Conservation (phyloP, 2,888 invertebrate genomes). For the Noctua janthina region DNA sequence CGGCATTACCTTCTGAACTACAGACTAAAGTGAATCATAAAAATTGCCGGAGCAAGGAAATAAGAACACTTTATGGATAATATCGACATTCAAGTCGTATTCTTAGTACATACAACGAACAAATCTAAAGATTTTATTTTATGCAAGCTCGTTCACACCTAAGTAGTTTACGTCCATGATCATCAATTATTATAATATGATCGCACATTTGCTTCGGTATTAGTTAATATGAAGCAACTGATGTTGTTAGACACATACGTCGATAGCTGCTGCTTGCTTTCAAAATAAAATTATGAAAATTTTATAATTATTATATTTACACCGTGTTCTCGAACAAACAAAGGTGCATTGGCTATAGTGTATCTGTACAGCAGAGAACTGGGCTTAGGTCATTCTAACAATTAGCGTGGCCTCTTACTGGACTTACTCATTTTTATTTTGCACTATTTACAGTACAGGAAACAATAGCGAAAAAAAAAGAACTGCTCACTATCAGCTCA, state of each 20-base stretch:
- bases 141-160: slow-evolving; percentile 25
- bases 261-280: slow-evolving; percentile 5
- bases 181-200: slow-evolving; percentile 30
- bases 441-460: neutral
- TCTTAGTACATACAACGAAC: slow-evolving; percentile 18
- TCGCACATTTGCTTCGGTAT: slow-evolving; percentile 18
- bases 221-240: slow-evolving; percentile 17
- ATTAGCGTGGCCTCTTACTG: neutral
- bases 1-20: slow-evolving; percentile 13
- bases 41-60: slow-evolving; percentile 43
- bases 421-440: neutral
- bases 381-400: neutral
- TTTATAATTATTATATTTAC: too few relatives aligned
- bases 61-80: slow-evolving; percentile 34
- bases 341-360: neutral
- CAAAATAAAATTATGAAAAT: neutral
- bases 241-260: slow-evolving; percentile 19
- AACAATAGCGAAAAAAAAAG: slow-evolving; percentile 1
- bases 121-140: slow-evolving; percentile 32
- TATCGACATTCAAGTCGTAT: slow-evolving; percentile 29
- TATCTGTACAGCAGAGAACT: too few relatives aligned
- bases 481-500: neutral
- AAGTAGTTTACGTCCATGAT: slow-evolving; percentile 23
- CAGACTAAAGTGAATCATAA: slow-evolving; percentile 41
- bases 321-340: neutral